Percentiles rank a stretch among this genome's conserved stretches.
phyloP scores from a whole-genome alignment of 2,888 invertebrate genomes.

The Steinernema scapterisci region DNA sequence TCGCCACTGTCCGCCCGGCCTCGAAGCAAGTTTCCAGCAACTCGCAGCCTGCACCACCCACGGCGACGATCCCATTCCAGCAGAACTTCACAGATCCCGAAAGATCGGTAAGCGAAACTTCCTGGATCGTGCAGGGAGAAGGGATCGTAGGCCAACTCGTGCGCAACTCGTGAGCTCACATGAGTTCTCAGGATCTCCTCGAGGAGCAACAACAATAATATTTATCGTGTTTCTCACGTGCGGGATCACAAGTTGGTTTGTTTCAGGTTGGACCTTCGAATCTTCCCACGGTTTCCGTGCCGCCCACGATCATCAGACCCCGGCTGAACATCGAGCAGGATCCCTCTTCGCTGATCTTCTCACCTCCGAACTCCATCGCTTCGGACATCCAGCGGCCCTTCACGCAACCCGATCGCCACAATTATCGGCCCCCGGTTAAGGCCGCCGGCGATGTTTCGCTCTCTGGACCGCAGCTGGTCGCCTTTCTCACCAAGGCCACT shows the following conservation, averaged over 20 bases:
- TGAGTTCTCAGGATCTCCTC: no score
- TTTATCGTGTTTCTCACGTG: no score
- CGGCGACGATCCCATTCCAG: conserved; percentile 21
- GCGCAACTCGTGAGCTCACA: no score
- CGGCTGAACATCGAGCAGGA: conserved; percentile 31
- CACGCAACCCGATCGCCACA: conserved; percentile 41
- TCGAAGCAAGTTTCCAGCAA: neutral
- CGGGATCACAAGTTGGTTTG: neutral
- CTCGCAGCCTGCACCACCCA: conserved; percentile 1
- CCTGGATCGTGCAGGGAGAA: no score
- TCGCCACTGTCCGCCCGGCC: conserved; percentile 5
- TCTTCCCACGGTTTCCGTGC: neutral
- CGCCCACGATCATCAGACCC: neutral
- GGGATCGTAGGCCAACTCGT: no score
- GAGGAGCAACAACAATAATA: no score
- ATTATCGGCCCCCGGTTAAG: conserved; percentile 50
- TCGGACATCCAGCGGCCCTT: conserved; percentile 39
- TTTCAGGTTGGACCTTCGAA: conserved; percentile 25
- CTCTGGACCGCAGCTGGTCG: conserved; percentile 49
- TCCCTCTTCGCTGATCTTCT: conserved; percentile 44
- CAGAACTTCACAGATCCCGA: conserved; percentile 26
- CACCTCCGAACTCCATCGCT: conserved; percentile 49
- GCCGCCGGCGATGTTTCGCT: conserved; percentile 58
- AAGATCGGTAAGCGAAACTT: conserved; percentile 7
- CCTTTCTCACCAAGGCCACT: conserved; percentile 55